phyloP scores from a whole-genome alignment of 2,113 vertebrate genomes.

The Aix galericulata region DNA sequence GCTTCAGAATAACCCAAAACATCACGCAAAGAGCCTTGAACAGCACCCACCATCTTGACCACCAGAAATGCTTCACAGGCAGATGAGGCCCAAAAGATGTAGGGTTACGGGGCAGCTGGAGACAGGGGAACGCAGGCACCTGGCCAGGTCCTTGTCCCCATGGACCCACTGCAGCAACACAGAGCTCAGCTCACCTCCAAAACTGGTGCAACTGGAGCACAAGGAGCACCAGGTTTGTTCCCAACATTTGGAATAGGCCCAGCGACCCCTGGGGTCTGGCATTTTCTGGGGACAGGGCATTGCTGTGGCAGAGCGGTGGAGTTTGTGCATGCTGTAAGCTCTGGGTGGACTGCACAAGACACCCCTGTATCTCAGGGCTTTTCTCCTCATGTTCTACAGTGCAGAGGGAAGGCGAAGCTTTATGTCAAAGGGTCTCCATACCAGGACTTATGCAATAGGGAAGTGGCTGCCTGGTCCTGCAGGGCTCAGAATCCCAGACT shows the following conservation, averaged over 20 bases:
- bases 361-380: background rate
- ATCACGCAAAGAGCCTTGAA: background rate
- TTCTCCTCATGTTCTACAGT: background rate
- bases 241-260: background rate
- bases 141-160: too few relatives aligned
- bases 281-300: background rate
- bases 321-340: background rate
- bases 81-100: background rate
- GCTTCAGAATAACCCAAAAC: background rate
- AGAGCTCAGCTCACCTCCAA: too few relatives aligned
- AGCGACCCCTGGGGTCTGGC: fast-evolving
- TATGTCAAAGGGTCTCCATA: background rate
- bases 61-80: background rate
- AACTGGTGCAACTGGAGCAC: too few relatives aligned
- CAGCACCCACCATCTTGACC: background rate
- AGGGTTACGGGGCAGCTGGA: background rate
- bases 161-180: too few relatives aligned
- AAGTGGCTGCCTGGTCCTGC: background rate
- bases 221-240: background rate
- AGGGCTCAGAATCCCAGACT: background rate
- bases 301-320: fast-evolving
- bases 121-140: background rate
- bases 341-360: fast-evolving
- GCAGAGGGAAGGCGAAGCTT: background rate
- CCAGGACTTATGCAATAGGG: background rate